Evolutionary conservation across 1,140 invertebrate genomes (phyloP).

Genomic region (Drosophila guanche): DNA sequence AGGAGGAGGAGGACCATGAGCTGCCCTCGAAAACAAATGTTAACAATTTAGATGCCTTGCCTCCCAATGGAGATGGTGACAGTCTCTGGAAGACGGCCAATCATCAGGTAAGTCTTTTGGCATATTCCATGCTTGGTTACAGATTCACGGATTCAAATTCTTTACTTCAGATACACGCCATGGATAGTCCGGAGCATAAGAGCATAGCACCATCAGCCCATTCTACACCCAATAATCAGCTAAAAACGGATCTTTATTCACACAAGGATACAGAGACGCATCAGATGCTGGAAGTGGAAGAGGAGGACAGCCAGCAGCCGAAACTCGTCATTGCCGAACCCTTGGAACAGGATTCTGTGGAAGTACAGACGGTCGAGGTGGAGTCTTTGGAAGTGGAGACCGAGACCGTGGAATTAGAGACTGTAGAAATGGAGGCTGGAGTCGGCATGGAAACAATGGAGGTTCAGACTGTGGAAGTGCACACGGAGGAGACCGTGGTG

Average conservation of each 20-base stretch:
- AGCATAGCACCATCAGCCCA: slow-evolving; percentile 35
- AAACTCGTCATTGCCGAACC: neutral
- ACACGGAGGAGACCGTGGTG: slow-evolving; percentile 2
- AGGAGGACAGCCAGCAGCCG: neutral
- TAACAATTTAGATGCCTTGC: slow-evolving; percentile 31
- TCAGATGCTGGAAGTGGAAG: slow-evolving; percentile 3
- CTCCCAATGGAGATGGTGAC: neutral
- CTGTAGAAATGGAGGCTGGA: neutral
- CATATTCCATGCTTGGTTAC: neutral
- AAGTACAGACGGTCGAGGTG: neutral
- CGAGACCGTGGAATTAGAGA: neutral
- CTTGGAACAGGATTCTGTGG: neutral
- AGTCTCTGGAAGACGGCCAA: slow-evolving; percentile 19
- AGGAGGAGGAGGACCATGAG: neutral
- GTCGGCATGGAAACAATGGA: neutral
- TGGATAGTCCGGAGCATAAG: slow-evolving; percentile 25
- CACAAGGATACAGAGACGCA: neutral
- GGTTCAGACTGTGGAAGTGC: slow-evolving; percentile 4
- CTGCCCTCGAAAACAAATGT: neutral
- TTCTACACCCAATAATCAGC: slow-evolving; percentile 41
- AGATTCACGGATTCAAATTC: neutral
- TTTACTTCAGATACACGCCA: slow-evolving; percentile 17
- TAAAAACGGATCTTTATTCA: neutral
- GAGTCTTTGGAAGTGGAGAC: slow-evolving; percentile 12
- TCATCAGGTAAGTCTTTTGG: slow-evolving; percentile 26